Evolutionary conservation across 1,140 invertebrate species (phyloP).

Genomic region (Ctenoplectra terminalis): DNA sequence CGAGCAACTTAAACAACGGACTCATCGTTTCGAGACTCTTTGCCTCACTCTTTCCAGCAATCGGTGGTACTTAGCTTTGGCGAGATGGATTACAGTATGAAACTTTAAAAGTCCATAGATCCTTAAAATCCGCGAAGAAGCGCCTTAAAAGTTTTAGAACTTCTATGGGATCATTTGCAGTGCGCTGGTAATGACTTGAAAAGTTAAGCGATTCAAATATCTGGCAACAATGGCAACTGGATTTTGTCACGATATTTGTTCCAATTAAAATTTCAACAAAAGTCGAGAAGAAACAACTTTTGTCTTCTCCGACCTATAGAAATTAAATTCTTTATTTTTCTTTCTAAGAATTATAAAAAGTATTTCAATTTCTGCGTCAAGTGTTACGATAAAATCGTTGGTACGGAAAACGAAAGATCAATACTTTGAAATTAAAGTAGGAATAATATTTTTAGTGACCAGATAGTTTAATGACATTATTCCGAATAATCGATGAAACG

Average conservation of each 20-base stretch:
- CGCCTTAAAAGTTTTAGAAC: constrained; percentile 9
- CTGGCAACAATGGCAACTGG: background rate
- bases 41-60: background rate
- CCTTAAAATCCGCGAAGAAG: background rate
- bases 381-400: too few species aligned
- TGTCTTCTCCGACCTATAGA: background rate
- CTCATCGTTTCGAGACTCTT: background rate
- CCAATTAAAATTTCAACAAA: constrained; percentile 7
- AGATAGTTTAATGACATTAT: too few species aligned
- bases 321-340: too few species aligned
- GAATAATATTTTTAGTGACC: too few species aligned
- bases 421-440: too few species aligned
- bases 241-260: background rate
- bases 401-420: too few species aligned
- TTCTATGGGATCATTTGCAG: constrained; percentile 2
- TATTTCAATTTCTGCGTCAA: background rate
- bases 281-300: background rate
- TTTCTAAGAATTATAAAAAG: background rate
- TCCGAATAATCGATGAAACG: background rate
- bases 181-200: constrained; percentile 17
- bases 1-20: background rate
- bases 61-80: background rate
- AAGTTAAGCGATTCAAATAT: constrained; percentile 12
- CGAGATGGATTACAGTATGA: constrained; percentile 30
- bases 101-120: constrained; percentile 36